Evolutionary conservation across 2,888 invertebrate genomes (phyloP), one percentile per base, ranked within the genome.

Genomic region (Limnephilus auricula): DNA sequence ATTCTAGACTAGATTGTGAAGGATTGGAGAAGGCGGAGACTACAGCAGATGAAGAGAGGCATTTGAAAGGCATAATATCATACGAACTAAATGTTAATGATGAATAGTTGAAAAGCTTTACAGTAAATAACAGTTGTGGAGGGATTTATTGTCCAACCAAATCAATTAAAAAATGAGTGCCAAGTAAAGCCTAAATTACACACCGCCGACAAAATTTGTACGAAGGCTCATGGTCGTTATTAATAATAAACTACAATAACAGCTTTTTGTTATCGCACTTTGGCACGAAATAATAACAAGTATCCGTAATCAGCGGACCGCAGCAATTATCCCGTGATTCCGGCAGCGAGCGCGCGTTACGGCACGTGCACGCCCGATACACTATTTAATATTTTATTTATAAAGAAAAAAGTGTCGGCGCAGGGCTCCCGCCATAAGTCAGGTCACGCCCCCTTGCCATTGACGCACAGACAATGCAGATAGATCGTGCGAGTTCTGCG

Each of bases 241-340:
- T 80, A 80, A 32, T 18, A 80, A 65, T 65, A 65, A 65, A 65
- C 65, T 34, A 45, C 15, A 45, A 30, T 34, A 88, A 88, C 79
- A 88, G n/a, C 30, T 87, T 88, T 88, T 78, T 88, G 30, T 88
- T 78, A 88, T 88, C 87, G 31, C 78, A 37, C 87, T 88, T 88
- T 34, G 87, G 78, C 87, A 88, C 87, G 87, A 88, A 78, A 78
- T 78, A 65, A 78, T 78, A 88, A 88, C 34, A 65, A 78, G 87
- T 88, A 34, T 37, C 87, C 78, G 87, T 40, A 88, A 78, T 78
- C 87, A 88, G 78, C 87, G 87, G n/a, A 88, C 87, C 87, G 87
- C 78, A 25, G 37, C 45, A 85, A 45, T 85, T 85, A 85, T 85
- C 85, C 15, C 40, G 65, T 65, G 65, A 65, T 65, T 65, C 85